phyloP scores from a whole-genome alignment of 2,888 invertebrate genomes.

The Ferrisia virgata region DNA sequence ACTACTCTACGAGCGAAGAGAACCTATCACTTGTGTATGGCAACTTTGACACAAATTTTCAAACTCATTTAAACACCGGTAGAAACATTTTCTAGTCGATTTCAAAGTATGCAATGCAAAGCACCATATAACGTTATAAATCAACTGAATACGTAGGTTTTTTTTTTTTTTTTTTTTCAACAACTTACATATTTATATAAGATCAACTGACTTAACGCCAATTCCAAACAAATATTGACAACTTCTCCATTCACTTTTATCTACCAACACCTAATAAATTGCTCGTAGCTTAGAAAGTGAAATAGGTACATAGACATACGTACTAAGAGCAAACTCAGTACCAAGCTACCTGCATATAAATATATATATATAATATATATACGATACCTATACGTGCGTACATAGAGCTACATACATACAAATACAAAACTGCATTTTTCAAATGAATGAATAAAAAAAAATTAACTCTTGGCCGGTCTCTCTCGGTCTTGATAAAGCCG shows the following conservation, averaged over 20 bases:
- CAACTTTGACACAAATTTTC: too few relatives aligned
- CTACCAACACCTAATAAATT: slow-evolving; percentile 7
- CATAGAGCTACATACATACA: background rate
- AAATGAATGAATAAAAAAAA: slow-evolving; percentile 1
- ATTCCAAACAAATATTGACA: slow-evolving; percentile 15
- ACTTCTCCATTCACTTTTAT: background rate
- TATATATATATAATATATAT: too few relatives aligned
- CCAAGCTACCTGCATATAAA: too few relatives aligned
- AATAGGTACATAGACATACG: background rate
- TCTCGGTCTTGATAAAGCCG: slow-evolving; percentile 7
- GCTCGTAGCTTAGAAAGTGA: slow-evolving; percentile 3
- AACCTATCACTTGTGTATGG: too few relatives aligned
- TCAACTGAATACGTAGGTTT: background rate
- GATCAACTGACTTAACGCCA: background rate
- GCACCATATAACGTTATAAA: background rate
- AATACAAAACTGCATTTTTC: background rate
- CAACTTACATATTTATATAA: background rate
- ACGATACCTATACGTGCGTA: too few relatives aligned
- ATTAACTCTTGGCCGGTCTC: background rate
- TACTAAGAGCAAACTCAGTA: too few relatives aligned
- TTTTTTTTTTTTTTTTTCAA: too few relatives aligned
- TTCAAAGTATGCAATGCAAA: too few relatives aligned
- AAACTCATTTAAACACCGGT: too few relatives aligned
- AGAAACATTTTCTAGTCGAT: too few relatives aligned
- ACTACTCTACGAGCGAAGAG: too few relatives aligned